These are phyloP conservation scores for Bradysia coprophila DNA, from an alignment of 1,140 invertebrate species.

Conservation along the genomic window DNA sequence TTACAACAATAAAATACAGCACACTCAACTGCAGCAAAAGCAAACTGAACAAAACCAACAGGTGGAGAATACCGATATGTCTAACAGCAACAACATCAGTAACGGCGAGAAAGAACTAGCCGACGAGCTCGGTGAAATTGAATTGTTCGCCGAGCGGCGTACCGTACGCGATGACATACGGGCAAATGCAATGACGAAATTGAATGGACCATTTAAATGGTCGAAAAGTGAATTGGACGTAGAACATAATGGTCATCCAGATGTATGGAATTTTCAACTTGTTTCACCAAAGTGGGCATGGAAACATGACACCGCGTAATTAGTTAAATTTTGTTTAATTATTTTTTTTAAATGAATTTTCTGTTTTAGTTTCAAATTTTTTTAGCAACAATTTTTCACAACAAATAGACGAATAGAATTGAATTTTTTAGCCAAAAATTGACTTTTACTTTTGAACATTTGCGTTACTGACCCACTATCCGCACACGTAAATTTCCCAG, in stretches of 20 bases:
- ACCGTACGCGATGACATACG: slow-evolving; percentile 19
- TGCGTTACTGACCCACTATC: too few relatives aligned
- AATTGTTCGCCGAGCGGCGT: slow-evolving; percentile 14
- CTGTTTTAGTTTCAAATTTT: too few relatives aligned
- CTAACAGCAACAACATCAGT: not conserved
- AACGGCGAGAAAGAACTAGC: slow-evolving; percentile 5
- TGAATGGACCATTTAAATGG: slow-evolving; percentile 47
- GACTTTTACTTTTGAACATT: too few relatives aligned
- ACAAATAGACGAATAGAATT: too few relatives aligned
- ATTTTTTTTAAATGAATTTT: too few relatives aligned
- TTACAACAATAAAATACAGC: slow-evolving; percentile 15
- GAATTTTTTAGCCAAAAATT: too few relatives aligned
- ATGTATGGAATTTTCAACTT: slow-evolving; percentile 50
- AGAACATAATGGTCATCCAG: slow-evolving; percentile 56
- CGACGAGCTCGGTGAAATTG: slow-evolving; percentile 12
- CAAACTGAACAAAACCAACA: too few relatives aligned
- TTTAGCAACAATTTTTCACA: too few relatives aligned
- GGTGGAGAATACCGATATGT: not conserved
- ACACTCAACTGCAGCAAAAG: too few relatives aligned
- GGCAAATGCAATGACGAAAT: slow-evolving; percentile 14
- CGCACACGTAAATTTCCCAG: too few relatives aligned
- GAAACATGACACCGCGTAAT: slow-evolving; percentile 9
- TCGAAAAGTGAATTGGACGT: slow-evolving; percentile 36
- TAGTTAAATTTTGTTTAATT: slow-evolving; percentile 1
- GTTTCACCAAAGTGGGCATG: slow-evolving; percentile 32